Percentiles rank a stretch among this genome's conserved stretches.
Evolutionary conservation across 2,797 vertebrate genomes (phyloP).

Genomic region (Sebastes elongatus): DNA sequence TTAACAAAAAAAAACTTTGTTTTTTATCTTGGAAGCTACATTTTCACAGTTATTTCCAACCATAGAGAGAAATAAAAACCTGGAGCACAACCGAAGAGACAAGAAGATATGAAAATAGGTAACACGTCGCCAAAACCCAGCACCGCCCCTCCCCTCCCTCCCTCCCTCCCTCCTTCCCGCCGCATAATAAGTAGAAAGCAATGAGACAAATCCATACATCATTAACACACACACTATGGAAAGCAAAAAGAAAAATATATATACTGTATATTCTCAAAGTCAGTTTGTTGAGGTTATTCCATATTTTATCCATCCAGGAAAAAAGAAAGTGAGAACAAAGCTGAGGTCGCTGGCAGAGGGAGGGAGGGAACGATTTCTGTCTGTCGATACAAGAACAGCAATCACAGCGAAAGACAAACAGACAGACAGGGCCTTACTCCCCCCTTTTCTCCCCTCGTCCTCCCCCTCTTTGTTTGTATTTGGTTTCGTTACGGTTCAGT

Average conservation of each 20-base stretch:
- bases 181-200: conserved; percentile 77
- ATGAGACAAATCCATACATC: conserved; percentile 78
- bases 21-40: conserved; percentile 74
- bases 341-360: conserved; percentile 35
- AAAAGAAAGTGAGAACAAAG: conserved; percentile 66
- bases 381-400: conserved; percentile 63
- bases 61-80: conserved; percentile 47
- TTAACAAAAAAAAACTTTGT: conserved; percentile 30
- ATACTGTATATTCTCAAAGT: conserved; percentile 76
- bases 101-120: conserved; percentile 75
- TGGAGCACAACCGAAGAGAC: conserved; percentile 71
- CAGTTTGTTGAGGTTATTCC: conserved; percentile 83
- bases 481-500: conserved; percentile 78
- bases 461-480: conserved; percentile 75
- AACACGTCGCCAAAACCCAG: conserved; percentile 44
- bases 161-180: background rate
- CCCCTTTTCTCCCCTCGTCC: conserved; percentile 48
- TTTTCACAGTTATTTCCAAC: conserved; percentile 83
- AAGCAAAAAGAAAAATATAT: conserved; percentile 65
- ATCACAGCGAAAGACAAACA: conserved; percentile 72
- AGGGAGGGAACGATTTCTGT: conserved; percentile 49
- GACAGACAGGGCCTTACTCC: conserved; percentile 58
- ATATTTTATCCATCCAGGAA: conserved; percentile 75
- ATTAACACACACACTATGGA: conserved; percentile 79
- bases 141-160: background rate